Conservation (phyloP, 2,113 vertebrate species). For the Pelvicachromis taeniatus region DNA sequence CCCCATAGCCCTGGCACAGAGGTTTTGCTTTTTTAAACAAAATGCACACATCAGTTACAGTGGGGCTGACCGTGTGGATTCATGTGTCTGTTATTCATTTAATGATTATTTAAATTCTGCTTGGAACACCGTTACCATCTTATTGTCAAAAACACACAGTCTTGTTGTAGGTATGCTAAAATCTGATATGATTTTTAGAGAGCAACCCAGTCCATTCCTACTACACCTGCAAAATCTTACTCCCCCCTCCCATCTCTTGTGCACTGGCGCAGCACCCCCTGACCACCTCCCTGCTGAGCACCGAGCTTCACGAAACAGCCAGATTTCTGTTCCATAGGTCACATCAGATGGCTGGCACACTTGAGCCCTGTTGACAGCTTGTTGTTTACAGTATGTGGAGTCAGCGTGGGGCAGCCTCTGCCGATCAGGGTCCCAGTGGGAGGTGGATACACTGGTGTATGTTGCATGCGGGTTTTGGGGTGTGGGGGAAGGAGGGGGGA, state of each 20-base stretch:
- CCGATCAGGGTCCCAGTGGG: slow-evolving; percentile 46
- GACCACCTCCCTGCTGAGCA: slow-evolving; percentile 42
- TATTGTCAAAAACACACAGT: neutral
- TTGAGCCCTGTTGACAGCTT: slow-evolving; percentile 90
- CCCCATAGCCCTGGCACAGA: neutral
- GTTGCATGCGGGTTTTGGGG: neutral
- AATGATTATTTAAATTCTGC: neutral
- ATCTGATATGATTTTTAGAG: neutral
- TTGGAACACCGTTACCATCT: neutral
- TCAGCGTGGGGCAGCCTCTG: slow-evolving; percentile 77
- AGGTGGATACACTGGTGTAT: slow-evolving; percentile 28
- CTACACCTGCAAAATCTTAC: slow-evolving; percentile 8
- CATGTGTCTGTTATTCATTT: neutral
- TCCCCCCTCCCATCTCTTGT: neutral
- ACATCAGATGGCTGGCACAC: slow-evolving; percentile 75
- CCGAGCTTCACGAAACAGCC: slow-evolving; percentile 49
- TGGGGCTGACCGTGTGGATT: neutral
- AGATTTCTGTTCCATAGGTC: slow-evolving; percentile 75
- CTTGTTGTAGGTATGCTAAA: neutral
- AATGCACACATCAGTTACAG: neutral
- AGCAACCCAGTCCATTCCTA: neutral
- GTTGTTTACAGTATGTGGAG: slow-evolving; percentile 76
- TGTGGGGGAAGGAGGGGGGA: neutral
- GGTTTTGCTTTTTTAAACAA: neutral
- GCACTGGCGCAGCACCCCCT: slow-evolving; percentile 8